Percentiles rank a stretch among this genome's conserved stretches.
phyloP scores from a whole-genome alignment of 2,797 vertebrate species.

The Rhabdomys pumilio region DNA sequence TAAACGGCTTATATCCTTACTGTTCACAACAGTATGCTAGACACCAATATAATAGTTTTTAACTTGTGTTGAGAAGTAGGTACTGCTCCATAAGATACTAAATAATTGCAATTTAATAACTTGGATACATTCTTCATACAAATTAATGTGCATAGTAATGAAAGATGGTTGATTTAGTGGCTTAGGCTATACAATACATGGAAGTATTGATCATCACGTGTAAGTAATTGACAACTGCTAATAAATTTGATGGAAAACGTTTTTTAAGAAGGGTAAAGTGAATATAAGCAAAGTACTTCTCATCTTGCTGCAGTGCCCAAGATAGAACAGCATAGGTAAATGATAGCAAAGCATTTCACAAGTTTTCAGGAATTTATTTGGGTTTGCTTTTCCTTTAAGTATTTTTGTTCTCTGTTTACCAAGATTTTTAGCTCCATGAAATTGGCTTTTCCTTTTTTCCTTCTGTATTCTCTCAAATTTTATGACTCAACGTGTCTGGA shows the following conservation, averaged over 20 bases:
- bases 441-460: neutral
- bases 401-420: conserved; percentile 15
- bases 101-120: neutral
- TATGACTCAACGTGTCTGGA: neutral
- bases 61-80: neutral
- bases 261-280: neutral
- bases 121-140: neutral
- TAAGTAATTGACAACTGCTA: neutral
- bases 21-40: neutral
- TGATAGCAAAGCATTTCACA: neutral
- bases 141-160: neutral
- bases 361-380: neutral
- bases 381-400: neutral
- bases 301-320: neutral
- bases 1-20: neutral
- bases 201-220: neutral
- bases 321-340: neutral
- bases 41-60: neutral
- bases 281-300: neutral
- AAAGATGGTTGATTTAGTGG: neutral
- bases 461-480: neutral
- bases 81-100: neutral
- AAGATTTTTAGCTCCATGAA: neutral
- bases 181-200: neutral
- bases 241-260: neutral